Evolutionary conservation across 2,888 invertebrate species (phyloP).

Genomic region (Orchesellides sinensis): DNA sequence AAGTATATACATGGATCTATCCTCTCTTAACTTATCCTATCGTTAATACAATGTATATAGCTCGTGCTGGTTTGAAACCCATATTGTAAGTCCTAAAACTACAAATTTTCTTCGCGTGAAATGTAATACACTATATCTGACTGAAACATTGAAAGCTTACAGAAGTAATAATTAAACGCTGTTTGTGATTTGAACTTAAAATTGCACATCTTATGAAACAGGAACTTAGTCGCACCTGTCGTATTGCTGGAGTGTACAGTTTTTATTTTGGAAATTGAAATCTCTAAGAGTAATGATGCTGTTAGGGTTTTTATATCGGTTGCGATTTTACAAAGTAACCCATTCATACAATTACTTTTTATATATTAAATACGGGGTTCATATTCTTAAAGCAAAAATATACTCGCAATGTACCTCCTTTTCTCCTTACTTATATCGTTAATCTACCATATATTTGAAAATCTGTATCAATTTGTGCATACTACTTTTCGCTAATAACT

Average conservation of each 20-base stretch:
- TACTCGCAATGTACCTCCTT: no score
- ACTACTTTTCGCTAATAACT: no score
- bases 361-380: no score
- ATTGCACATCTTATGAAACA: slow-evolving; percentile 47
- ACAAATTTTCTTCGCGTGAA: background rate
- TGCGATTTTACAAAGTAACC: no score
- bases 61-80: slow-evolving; percentile 31
- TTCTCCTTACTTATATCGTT: background rate
- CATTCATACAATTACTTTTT: no score
- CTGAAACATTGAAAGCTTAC: slow-evolving; percentile 35
- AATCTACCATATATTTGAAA: background rate
- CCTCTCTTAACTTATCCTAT: background rate
- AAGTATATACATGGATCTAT: no score
- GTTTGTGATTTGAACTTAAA: slow-evolving; percentile 53
- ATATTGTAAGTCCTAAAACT: background rate
- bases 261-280: no score
- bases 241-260: no score
- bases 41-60: slow-evolving; percentile 42
- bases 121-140: slow-evolving; percentile 9
- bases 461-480: background rate
- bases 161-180: slow-evolving; percentile 35
- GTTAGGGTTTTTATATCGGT: no score
- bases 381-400: no score
- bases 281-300: no score
- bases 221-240: no score